Evolutionary conservation across 2,113 vertebrate genomes (phyloP).

Genomic region (Oreochromis niloticus): DNA sequence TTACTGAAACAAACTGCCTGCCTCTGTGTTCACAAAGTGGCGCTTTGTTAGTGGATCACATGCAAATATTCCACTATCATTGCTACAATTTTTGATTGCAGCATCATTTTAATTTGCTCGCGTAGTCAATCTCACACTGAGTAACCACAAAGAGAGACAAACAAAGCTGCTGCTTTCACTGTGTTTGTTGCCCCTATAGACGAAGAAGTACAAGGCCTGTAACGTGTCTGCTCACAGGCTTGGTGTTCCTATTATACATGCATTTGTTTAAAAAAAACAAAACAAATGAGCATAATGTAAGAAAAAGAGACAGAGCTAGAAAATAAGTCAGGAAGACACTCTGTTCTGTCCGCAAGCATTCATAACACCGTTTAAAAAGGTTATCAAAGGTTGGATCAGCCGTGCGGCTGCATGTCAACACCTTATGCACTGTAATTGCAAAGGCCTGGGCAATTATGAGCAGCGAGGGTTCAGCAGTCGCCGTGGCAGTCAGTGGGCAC

Average conservation of each 20-base stretch:
- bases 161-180: not conserved
- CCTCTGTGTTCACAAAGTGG: not conserved
- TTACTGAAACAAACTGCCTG: not conserved
- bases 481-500: conserved; percentile 19
- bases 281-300: not conserved
- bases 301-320: not conserved
- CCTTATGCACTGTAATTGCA: conserved; percentile 2
- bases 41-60: not conserved
- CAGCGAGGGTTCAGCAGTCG: not conserved
- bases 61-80: not conserved
- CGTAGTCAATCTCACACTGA: not conserved
- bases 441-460: conserved; percentile 11
- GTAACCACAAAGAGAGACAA: not conserved
- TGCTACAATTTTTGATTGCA: not conserved
- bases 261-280: not conserved
- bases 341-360: not conserved
- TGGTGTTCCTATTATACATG: not conserved
- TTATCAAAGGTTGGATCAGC: not conserved
- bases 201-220: not conserved
- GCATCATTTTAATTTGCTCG: not conserved
- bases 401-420: not conserved
- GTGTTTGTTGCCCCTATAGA: not conserved
- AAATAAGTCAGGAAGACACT: not conserved
- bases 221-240: not conserved
- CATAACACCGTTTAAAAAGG: not conserved